Conservation (phyloP, 1,140 invertebrate genomes). For the Popillia japonica region DNA sequence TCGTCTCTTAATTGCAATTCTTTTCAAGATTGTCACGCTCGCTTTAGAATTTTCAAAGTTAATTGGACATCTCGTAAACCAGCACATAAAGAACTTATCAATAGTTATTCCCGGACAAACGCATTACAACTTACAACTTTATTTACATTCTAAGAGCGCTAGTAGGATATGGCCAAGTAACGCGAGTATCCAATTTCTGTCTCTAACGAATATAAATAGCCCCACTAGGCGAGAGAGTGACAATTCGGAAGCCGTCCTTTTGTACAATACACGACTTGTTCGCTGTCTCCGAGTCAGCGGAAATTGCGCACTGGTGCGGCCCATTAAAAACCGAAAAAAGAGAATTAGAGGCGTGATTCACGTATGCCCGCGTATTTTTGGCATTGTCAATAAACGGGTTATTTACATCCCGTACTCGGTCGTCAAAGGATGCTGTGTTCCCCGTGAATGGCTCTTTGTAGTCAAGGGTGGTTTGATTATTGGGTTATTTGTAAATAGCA, state of each 20-base stretch:
- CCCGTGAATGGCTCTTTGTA: background rate
- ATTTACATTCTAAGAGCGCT: constrained; percentile 12
- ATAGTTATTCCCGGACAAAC: background rate
- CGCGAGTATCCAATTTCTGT: background rate
- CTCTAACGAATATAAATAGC: constrained; percentile 24
- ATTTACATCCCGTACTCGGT: background rate
- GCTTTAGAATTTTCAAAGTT: too few species aligned
- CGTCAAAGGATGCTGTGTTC: background rate
- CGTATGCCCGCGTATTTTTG: constrained; percentile 5
- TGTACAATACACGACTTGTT: constrained; percentile 7
- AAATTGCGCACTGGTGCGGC: constrained; percentile 1
- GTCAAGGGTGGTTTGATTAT: background rate
- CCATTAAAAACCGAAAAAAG: constrained; percentile 22
- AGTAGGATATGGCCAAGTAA: constrained; percentile 1
- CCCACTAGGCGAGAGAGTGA: background rate
- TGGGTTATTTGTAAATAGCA: too few species aligned
- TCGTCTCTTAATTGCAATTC: too few species aligned
- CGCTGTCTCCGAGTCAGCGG: background rate
- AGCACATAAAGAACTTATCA: background rate
- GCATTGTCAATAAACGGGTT: background rate
- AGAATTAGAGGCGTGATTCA: background rate
- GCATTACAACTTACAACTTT: background rate
- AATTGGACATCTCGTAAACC: too few species aligned
- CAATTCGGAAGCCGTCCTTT: constrained; percentile 23
- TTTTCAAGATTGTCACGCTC: too few species aligned